phyloP scores from a whole-genome alignment of 1,140 invertebrate species.

The Matsumurasca onukii region DNA sequence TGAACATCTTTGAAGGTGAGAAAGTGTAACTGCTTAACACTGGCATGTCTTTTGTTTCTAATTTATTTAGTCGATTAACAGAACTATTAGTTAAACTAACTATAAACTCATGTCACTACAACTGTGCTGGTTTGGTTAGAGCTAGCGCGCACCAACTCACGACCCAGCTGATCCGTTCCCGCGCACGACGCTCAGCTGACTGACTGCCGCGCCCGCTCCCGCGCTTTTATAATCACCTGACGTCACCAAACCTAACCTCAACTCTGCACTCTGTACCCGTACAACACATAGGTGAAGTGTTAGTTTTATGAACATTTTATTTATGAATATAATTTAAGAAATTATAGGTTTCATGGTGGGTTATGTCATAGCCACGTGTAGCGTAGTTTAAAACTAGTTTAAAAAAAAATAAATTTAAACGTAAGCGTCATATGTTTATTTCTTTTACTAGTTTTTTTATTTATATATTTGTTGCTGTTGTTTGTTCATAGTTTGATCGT shows the following conservation, averaged over 20 bases:
- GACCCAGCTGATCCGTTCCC: background rate
- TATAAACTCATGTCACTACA: background rate
- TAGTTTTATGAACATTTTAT: background rate
- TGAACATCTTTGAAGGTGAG: constrained; percentile 25
- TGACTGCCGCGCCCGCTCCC: constrained; percentile 2
- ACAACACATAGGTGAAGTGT: background rate
- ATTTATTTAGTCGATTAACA: background rate
- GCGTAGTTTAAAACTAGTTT: too few relatives aligned
- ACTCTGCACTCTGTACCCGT: background rate
- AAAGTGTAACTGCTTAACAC: constrained; percentile 15
- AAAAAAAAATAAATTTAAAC: too few relatives aligned
- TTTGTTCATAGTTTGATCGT: too few relatives aligned
- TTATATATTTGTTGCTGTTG: too few relatives aligned
- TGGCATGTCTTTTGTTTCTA: constrained; percentile 11
- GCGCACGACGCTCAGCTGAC: constrained; percentile 11
- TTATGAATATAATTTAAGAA: too few relatives aligned
- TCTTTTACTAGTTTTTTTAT: too few relatives aligned
- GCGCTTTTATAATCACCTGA: constrained; percentile 18
- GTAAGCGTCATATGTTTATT: too few relatives aligned
- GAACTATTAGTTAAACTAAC: background rate
- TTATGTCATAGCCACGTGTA: too few relatives aligned
- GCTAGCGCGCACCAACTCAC: constrained; percentile 21
- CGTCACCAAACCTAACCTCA: background rate
- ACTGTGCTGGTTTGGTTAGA: background rate
- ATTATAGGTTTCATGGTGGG: too few relatives aligned